phyloP scores from a whole-genome alignment of 2,888 invertebrate species.

The Drosophila meridiana region DNA sequence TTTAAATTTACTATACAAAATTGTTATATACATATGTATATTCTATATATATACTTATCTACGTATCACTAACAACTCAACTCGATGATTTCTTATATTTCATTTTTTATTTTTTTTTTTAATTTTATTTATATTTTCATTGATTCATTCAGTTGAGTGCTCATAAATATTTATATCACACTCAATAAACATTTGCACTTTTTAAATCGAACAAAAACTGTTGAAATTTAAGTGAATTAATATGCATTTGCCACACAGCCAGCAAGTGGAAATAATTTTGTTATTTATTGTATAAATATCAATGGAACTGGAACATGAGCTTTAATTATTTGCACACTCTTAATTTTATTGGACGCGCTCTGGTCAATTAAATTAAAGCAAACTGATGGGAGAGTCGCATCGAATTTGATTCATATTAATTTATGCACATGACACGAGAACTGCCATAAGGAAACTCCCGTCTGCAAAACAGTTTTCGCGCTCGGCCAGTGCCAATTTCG shows the following conservation, averaged over 20 bases:
- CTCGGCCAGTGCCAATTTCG: constrained; percentile 84
- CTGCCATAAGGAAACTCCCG: not conserved
- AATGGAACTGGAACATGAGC: not conserved
- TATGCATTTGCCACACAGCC: not conserved
- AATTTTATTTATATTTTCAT: not conserved
- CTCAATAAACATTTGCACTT: constrained; percentile 6
- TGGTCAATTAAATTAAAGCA: constrained; percentile 6
- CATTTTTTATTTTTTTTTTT: not conserved
- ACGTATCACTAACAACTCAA: not conserved
- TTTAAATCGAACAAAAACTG: not conserved
- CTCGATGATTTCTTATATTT: not conserved
- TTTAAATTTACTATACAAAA: no score
- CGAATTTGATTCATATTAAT: constrained; percentile 3
- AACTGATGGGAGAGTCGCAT: not conserved
- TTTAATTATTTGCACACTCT: constrained; percentile 5
- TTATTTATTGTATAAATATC: constrained; percentile 5
- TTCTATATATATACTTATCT: not conserved
- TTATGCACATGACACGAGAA: not conserved
- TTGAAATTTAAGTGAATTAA: constrained; percentile 9
- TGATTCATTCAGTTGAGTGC: constrained; percentile 3
- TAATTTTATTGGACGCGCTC: not conserved
- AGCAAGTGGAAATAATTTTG: not conserved
- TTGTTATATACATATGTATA: not conserved
- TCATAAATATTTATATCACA: constrained; percentile 16
- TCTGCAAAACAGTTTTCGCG: constrained; percentile 84